A percentile compares a stretch with the other conserved stretches of the same genome.
Evolutionary conservation across 2,888 invertebrate species (phyloP).

Genomic region (Aporophyla nigra): DNA sequence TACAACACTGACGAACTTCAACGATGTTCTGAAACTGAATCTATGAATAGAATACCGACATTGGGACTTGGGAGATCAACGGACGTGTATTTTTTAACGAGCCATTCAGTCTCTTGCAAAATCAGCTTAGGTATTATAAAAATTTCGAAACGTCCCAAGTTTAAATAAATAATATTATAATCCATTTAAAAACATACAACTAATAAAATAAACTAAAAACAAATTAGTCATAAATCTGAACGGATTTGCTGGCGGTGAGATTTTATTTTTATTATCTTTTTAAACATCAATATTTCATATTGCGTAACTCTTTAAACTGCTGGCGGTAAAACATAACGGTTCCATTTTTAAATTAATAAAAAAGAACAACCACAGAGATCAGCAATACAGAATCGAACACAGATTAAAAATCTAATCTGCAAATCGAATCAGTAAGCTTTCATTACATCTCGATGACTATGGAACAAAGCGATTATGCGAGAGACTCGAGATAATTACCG

Average conservation of each 20-base stretch:
- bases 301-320: slow-evolving; percentile 36
- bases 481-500: slow-evolving; percentile 39
- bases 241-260: slow-evolving; percentile 36
- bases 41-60: slow-evolving; percentile 61
- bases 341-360: slow-evolving; percentile 32
- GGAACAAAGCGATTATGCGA: slow-evolving; percentile 43
- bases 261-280: slow-evolving; percentile 44
- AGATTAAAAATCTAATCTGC: slow-evolving; percentile 49
- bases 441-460: slow-evolving; percentile 22
- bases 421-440: slow-evolving; percentile 23
- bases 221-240: slow-evolving; percentile 55
- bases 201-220: slow-evolving; percentile 54
- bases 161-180: slow-evolving; percentile 39
- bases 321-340: slow-evolving; percentile 25
- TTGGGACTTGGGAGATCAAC: slow-evolving; percentile 48
- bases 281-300: slow-evolving; percentile 41
- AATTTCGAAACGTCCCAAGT: slow-evolving; percentile 31
- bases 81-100: slow-evolving; percentile 38
- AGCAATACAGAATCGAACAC: slow-evolving; percentile 7
- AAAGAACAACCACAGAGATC: slow-evolving; percentile 31
- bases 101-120: slow-evolving; percentile 30
- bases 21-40: slow-evolving; percentile 40
- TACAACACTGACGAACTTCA: slow-evolving; percentile 39
- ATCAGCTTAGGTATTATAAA: slow-evolving; percentile 35
- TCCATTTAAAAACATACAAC: slow-evolving; percentile 47